Percentiles rank a stretch among this genome's conserved stretches.
These are phyloP conservation scores for Gila robusta DNA, from an alignment of 2,797 vertebrate species.

Conservation along the genomic window DNA sequence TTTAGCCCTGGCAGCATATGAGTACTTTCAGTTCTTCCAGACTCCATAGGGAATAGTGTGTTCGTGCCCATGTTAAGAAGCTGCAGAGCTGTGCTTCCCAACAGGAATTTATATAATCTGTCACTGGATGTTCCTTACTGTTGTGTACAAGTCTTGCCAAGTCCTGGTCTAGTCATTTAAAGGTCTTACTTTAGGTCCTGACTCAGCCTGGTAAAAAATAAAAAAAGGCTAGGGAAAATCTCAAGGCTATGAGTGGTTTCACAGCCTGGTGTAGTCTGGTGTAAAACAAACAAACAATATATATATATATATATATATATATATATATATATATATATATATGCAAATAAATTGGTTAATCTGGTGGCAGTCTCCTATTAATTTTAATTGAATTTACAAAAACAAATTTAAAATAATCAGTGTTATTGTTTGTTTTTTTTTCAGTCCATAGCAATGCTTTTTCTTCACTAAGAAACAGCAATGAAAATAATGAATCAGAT, in stretches of 20 bases:
- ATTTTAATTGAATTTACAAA: not conserved
- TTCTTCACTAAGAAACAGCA: not conserved
- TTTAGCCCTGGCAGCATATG: constrained; percentile 53
- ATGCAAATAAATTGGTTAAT: not conserved
- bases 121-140: constrained; percentile 49
- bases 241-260: not conserved
- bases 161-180: constrained; percentile 25
- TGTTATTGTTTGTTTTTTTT: not conserved
- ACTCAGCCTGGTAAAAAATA: constrained; percentile 33
- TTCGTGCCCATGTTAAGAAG: constrained; percentile 60
- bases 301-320: not conserved
- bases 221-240: not conserved
- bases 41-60: constrained; percentile 57
- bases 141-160: constrained; percentile 50
- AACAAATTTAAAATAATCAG: not conserved
- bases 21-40: constrained; percentile 58
- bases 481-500: not conserved
- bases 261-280: not conserved
- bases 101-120: constrained; percentile 56
- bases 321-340: not conserved
- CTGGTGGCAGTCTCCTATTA: not conserved
- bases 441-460: not conserved
- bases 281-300: too few relatives aligned
- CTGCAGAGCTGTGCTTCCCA: constrained; percentile 39
- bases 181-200: constrained; percentile 40